These are phyloP conservation scores for Petrolisthes manimaculis DNA, from an alignment of 2,888 invertebrate genomes.

Conservation along the genomic window DNA sequence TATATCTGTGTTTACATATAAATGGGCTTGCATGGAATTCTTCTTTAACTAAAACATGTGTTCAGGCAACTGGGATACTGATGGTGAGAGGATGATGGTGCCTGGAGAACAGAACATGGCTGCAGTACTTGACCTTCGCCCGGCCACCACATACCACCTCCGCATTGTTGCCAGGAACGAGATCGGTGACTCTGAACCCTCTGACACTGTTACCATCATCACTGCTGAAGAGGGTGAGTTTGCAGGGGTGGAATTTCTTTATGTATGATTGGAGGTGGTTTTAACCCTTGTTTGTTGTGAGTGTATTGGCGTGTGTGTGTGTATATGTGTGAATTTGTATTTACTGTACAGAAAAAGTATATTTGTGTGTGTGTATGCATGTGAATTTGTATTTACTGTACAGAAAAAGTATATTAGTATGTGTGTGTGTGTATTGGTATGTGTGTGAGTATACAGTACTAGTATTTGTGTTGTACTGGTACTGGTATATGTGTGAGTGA, in stretches of 20 bases:
- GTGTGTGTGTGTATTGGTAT: neutral
- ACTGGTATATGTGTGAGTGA: neutral
- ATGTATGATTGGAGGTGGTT: too few relatives aligned
- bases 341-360: too few relatives aligned
- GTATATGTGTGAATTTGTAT: too few relatives aligned
- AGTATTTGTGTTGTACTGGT: neutral
- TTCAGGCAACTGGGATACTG: constrained; percentile 64
- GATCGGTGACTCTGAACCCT: constrained; percentile 87
- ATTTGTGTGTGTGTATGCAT: too few relatives aligned
- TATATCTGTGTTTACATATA: too few relatives aligned
- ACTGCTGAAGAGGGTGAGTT: constrained; percentile 87
- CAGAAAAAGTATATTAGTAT: too few relatives aligned
- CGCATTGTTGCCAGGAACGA: constrained; percentile 94
- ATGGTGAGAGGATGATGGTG: constrained; percentile 75
- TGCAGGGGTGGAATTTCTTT: too few relatives aligned
- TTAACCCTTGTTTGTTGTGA: too few relatives aligned
- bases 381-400: too few relatives aligned
- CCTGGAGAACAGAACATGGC: constrained; percentile 92
- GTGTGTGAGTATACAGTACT: neutral
- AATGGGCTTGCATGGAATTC: neutral
- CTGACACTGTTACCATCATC: constrained; percentile 92
- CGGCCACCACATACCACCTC: constrained; percentile 92
- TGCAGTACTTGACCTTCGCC: constrained; percentile 87
- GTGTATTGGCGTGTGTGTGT: too few relatives aligned
- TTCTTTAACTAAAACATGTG: too few relatives aligned